Conservation (phyloP, 1,140 invertebrate species). For the Schlechtendalia chinensis region DNA sequence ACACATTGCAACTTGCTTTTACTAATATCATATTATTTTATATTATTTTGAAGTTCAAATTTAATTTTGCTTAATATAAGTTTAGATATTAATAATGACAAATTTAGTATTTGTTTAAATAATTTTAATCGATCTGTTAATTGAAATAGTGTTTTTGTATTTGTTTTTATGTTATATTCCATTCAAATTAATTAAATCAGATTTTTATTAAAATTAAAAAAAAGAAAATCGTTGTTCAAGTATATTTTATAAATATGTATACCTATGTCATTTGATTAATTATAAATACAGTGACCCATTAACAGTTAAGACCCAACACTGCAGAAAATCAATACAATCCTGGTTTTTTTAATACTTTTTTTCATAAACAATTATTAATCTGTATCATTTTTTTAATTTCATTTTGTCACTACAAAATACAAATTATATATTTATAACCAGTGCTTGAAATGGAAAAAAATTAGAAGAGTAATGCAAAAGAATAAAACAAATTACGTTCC, state of each 20-base stretch:
- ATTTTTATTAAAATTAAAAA: not conserved
- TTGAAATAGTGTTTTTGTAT: not conserved
- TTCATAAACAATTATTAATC: no score
- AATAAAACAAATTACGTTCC: no score
- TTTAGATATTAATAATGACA: not conserved
- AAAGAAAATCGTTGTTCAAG: not conserved
- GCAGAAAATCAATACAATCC: no score
- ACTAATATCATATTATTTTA: not conserved
- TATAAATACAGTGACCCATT: not conserved
- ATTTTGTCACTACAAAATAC: no score
- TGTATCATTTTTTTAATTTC: no score
- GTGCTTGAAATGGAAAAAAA: no score
- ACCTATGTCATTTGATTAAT: not conserved
- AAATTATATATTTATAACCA: no score
- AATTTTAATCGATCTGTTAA: not conserved
- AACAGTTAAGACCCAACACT: no score
- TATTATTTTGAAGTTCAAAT: not conserved
- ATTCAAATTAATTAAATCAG: not conserved
- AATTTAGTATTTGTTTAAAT: not conserved
- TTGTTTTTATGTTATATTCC: not conserved
- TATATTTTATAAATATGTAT: not conserved
- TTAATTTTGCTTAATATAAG: not conserved
- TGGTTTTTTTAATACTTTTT: no score
- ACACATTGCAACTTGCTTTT: not conserved
- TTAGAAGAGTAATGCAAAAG: no score